phyloP scores from a whole-genome alignment of 23 tunicate species.

The Halocynthia aurantium region DNA sequence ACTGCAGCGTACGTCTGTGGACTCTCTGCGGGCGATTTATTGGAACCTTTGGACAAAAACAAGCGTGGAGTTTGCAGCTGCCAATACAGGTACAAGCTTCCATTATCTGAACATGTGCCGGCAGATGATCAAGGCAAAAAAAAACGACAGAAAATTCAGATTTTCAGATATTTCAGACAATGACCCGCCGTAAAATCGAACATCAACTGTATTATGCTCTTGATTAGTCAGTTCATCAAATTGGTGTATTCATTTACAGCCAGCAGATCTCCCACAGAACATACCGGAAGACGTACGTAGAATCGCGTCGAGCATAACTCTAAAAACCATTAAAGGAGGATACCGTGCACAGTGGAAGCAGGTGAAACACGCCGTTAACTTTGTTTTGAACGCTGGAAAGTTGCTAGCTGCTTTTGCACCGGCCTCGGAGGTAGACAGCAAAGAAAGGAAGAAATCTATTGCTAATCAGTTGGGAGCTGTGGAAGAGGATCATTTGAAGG shows the following conservation, averaged over 20 bases:
- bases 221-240: too few species aligned
- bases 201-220: too few species aligned
- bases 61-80: conserved; percentile 35
- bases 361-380: conserved; percentile 19
- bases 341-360: conserved; percentile 45
- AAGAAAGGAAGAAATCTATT: background rate
- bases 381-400: conserved; percentile 9
- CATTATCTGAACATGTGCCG: background rate
- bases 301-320: conserved; percentile 47
- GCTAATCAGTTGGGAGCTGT: background rate
- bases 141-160: too few species aligned
- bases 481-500: background rate
- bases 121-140: background rate
- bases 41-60: conserved; percentile 76
- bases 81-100: conserved; percentile 37
- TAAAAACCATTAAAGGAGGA: conserved; percentile 43
- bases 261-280: conserved; percentile 21
- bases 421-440: background rate
- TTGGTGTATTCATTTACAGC: too few species aligned
- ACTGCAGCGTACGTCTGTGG: conserved; percentile 78
- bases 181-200: too few species aligned
- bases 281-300: conserved; percentile 59
- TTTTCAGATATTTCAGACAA: too few species aligned
- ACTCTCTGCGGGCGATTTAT: conserved; percentile 48
- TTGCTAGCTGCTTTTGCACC: background rate